A percentile compares a stretch with the other conserved stretches of the same genome.
Evolutionary conservation across 1,140 invertebrate species (phyloP).

Genomic region (Drosophila funebris): DNA sequence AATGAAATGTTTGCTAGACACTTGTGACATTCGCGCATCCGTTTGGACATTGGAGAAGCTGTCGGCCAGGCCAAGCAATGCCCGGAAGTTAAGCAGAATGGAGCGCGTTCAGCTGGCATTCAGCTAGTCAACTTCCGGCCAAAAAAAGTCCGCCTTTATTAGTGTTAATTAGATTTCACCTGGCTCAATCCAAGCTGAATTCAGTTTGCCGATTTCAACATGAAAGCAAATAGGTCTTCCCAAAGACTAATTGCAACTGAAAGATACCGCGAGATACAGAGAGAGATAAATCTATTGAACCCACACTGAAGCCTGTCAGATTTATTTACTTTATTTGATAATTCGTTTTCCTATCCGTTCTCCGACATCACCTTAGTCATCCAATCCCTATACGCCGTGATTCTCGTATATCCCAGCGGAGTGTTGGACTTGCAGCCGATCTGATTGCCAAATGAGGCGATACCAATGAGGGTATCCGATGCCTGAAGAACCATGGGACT

Average conservation of each 20-base stretch:
- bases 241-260: slow-evolving; percentile 10
- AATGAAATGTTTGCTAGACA: slow-evolving; percentile 82
- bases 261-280: neutral
- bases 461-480: neutral
- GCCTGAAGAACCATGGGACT: slow-evolving; percentile 27
- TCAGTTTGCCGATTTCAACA: neutral
- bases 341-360: neutral
- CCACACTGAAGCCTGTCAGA: neutral
- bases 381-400: slow-evolving; percentile 16
- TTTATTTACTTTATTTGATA: slow-evolving; percentile 4
- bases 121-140: slow-evolving; percentile 53
- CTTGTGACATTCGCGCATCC: slow-evolving; percentile 77
- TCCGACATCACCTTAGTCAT: slow-evolving; percentile 10
- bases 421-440: slow-evolving; percentile 3
- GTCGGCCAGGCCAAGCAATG: neutral
- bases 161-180: slow-evolving; percentile 77
- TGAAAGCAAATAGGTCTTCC: neutral
- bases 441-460: slow-evolving; percentile 32
- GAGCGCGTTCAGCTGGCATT: slow-evolving; percentile 35
- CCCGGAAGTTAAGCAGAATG: slow-evolving; percentile 16
- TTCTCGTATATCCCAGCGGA: slow-evolving; percentile 20
- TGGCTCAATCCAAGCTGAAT: slow-evolving; percentile 27
- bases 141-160: slow-evolving; percentile 59
- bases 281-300: neutral
- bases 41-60: slow-evolving; percentile 43